Evolutionary conservation across 1,140 invertebrate species (phyloP).

Genomic region (Hylaeus anthracinus): DNA sequence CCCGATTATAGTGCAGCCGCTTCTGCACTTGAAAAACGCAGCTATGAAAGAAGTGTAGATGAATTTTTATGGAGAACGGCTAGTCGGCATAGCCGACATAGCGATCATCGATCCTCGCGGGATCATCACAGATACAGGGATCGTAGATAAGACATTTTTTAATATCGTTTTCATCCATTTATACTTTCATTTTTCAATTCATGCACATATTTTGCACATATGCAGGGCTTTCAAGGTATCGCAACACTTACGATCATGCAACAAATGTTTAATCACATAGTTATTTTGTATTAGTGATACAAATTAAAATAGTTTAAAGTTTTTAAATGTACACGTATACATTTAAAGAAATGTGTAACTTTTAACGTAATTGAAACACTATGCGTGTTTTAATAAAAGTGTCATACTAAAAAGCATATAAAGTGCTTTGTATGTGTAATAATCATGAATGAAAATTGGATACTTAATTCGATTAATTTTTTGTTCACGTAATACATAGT

Average conservation of each 20-base stretch:
- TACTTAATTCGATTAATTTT: constrained; percentile 7
- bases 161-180: constrained; percentile 13
- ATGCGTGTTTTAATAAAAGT: constrained; percentile 2
- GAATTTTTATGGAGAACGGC: constrained; percentile 93
- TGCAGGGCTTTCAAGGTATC: constrained; percentile 27
- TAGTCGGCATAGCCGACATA: constrained; percentile 73
- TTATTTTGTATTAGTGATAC: constrained; percentile 20
- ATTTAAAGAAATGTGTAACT: background rate
- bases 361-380: constrained; percentile 5
- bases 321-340: background rate
- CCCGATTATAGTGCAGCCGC: constrained; percentile 82
- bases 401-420: background rate
- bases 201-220: constrained; percentile 19
- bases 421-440: background rate
- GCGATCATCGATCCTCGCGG: constrained; percentile 76
- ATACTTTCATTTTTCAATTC: constrained; percentile 31
- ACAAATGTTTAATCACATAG: constrained; percentile 29
- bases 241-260: constrained; percentile 28
- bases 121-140: constrained; percentile 79
- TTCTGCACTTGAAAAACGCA: constrained; percentile 86
- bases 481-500: background rate
- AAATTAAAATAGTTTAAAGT: constrained; percentile 2
- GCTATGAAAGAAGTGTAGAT: constrained; percentile 94
- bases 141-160: constrained; percentile 68
- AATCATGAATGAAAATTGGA: constrained; percentile 1